Conservation (phyloP, 1,140 invertebrate genomes). For the Euura saliciscinereae region DNA sequence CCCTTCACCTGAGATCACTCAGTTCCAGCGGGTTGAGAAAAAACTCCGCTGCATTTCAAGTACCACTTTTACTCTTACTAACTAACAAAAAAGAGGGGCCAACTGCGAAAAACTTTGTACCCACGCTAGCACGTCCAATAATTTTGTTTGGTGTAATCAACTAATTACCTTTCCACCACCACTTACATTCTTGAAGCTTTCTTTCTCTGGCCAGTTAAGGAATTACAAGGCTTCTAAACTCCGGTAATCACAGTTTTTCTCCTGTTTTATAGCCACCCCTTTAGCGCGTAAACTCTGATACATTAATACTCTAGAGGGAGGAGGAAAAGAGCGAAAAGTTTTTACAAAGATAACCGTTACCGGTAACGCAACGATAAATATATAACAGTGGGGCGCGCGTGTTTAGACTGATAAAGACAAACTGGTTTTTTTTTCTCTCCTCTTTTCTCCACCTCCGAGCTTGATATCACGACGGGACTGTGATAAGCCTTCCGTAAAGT, state of each 20-base stretch:
- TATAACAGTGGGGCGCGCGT: background rate
- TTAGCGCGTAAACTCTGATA: background rate
- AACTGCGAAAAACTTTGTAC: no score
- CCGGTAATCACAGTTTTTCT: background rate
- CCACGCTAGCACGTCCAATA: no score
- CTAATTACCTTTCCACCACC: background rate
- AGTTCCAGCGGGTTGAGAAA: background rate
- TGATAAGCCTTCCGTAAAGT: no score
- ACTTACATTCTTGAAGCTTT: background rate
- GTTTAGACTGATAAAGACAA: background rate
- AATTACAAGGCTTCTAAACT: background rate
- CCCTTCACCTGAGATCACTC: background rate
- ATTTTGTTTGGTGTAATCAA: background rate
- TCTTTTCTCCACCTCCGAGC: constrained; percentile 24
- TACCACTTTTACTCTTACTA: no score
- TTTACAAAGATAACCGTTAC: constrained; percentile 9
- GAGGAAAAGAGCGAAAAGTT: background rate
- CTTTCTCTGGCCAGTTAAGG: background rate
- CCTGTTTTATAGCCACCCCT: background rate
- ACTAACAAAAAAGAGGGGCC: no score
- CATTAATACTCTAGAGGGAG: background rate
- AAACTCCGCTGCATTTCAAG: background rate
- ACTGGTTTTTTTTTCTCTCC: constrained; percentile 21
- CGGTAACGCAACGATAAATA: constrained; percentile 5
- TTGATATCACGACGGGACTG: constrained; percentile 8